Base-by-base conservation (phyloP, 2,888 invertebrate species). In the Synergus gifuensis region DNA sequence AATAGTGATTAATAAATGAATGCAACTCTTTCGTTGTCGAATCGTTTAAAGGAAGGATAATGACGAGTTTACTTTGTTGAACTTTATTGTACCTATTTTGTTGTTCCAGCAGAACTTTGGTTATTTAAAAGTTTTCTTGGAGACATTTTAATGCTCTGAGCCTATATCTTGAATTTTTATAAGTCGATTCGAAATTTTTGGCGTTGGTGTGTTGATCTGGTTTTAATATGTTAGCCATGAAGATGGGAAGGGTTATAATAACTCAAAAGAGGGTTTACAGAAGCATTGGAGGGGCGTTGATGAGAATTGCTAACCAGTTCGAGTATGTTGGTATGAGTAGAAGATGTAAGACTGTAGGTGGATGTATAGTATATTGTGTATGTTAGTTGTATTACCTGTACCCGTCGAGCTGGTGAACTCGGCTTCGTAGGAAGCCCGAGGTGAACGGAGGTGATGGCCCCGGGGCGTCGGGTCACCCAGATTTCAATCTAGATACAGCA, bases 401-500 rank as follows among this genome's bases (percentile, higher is more conserved):
- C 83, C 82, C 81, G 76, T 81, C 80, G 77, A 82, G 79, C 76
- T 83, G 87, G 85, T 85, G 87, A 88, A 87, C 86, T 82, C 81
- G 83, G 67, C 76, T 82, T 82, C 81, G 73, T 86, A 85, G 83
- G 84, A 82, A 73, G 83, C 84, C 81, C 85, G 83, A 82, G 88
- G 87, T 89, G 85, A 86, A 85, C 78, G 86, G 85, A 90, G 91
- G 90, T 91, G 91, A 87, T 87, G 90, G 90, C 90, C 90, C 89
- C 88, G 85, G 90, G 91, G 90, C 90, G 89, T 89, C 89, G 88
- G 91, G 91, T 91, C 91, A 91, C 90, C 91, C 90, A 91, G 91
- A 92, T 92, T 92, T 91, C 91, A 91, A 92, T 91, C 91, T 91
- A 91, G 91, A 91, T 91, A 91, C 90, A 89, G 91, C 91, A 91